phyloP scores from a whole-genome alignment of 2,888 invertebrate species.

The Lobophora halterata region DNA sequence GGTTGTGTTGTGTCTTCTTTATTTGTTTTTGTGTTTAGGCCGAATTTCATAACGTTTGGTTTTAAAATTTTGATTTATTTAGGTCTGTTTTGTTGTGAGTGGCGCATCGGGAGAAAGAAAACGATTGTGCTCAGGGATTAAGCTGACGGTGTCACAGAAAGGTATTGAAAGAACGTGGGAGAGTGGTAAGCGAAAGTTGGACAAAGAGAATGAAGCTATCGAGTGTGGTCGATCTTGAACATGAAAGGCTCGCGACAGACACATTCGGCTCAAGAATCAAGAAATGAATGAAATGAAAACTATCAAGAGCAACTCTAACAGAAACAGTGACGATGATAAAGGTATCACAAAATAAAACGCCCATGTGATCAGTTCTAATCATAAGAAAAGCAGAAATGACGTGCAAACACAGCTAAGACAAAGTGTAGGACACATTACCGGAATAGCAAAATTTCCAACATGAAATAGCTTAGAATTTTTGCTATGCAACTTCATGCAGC shows the following conservation, averaged over 20 bases:
- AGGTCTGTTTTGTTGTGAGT: conserved; percentile 50
- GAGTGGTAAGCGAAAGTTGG: conserved; percentile 67
- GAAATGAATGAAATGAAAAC: conserved; percentile 77
- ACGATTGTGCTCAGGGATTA: conserved; percentile 66
- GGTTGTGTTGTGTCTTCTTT: conserved; percentile 64
- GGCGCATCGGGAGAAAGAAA: conserved; percentile 49
- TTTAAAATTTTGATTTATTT: conserved; percentile 32
- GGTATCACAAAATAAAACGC: conserved; percentile 81
- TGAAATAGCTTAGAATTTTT: conserved; percentile 38
- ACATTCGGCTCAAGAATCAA: conserved; percentile 69
- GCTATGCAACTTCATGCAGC: conserved; percentile 49
- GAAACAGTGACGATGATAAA: conserved; percentile 78
- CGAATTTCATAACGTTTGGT: conserved; percentile 52
- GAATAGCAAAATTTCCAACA: conserved; percentile 50
- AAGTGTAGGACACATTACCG: conserved; percentile 51
- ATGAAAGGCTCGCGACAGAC: conserved; percentile 69
- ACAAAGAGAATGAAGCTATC: conserved; percentile 64
- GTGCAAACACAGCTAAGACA: conserved; percentile 61
- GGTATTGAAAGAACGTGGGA: conserved; percentile 64
- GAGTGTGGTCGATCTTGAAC: conserved; percentile 54
- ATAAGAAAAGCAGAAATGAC: conserved; percentile 66
- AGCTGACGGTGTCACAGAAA: conserved; percentile 70
- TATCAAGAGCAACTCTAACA: conserved; percentile 78
- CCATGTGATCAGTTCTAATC: conserved; percentile 65
- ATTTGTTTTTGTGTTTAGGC: conserved; percentile 57